A percentile compares a stretch with the other conserved stretches of the same genome.
phyloP scores from a whole-genome alignment of 2,797 vertebrate species.

The Argyrosomus regius region DNA sequence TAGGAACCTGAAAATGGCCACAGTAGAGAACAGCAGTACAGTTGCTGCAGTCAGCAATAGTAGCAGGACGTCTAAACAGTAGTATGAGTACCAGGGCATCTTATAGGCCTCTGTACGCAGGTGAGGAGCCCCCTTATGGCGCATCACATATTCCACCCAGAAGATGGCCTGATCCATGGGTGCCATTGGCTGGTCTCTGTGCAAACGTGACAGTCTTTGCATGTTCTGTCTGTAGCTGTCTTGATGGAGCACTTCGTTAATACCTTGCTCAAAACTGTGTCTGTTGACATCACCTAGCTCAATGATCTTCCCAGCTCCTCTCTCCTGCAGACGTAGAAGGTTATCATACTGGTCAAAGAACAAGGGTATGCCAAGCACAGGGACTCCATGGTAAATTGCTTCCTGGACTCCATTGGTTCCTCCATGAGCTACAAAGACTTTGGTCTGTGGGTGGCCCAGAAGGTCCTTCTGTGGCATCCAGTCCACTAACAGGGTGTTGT shows the following conservation, averaged over 20 bases:
- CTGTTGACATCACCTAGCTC: constrained; percentile 58
- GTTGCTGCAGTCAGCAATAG: constrained; percentile 37
- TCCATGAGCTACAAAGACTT: constrained; percentile 82
- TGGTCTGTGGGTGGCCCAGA: constrained; percentile 81
- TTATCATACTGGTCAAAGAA: constrained; percentile 86
- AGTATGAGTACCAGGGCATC: constrained; percentile 82
- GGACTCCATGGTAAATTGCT: constrained; percentile 82
- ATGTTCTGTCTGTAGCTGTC: constrained; percentile 78
- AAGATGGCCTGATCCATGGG: constrained; percentile 78
- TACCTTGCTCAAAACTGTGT: constrained; percentile 61
- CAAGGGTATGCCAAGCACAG: constrained; percentile 81
- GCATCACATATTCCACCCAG: constrained; percentile 84
- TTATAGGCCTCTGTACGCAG: constrained; percentile 77
- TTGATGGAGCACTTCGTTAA: constrained; percentile 64
- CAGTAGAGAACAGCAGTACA: constrained; percentile 28
- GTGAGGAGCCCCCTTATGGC: constrained; percentile 80
- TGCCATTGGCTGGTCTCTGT: constrained; percentile 76
- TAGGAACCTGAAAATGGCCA: constrained; percentile 46
- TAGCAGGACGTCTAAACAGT: constrained; percentile 75
- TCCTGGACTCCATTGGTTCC: constrained; percentile 85
- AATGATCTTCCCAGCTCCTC: constrained; percentile 76
- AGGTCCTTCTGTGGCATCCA: constrained; percentile 87
- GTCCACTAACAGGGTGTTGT: constrained; percentile 83
- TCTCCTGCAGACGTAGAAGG: constrained; percentile 75
- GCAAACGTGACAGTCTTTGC: constrained; percentile 73